Percentiles rank a stretch among this genome's conserved stretches.
phyloP scores from a whole-genome alignment of 2,797 vertebrate genomes.

The Artibeus lituratus region DNA sequence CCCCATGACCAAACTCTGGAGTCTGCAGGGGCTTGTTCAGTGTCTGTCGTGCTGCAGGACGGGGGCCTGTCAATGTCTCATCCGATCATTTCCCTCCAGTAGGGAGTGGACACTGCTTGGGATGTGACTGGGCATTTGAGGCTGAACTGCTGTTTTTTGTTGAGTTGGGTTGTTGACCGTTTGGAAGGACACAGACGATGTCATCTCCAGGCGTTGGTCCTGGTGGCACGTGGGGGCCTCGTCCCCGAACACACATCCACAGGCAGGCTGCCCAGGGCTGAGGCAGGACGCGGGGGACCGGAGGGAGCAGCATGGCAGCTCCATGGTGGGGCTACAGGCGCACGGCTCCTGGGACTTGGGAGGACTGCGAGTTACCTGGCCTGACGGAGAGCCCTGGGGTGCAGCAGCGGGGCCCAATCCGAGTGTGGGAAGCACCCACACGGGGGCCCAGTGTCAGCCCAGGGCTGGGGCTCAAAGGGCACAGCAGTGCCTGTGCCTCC shows the following conservation, averaged over 20 bases:
- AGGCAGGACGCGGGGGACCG: background rate
- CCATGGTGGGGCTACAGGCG: background rate
- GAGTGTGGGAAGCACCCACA: background rate
- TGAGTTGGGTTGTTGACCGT: background rate
- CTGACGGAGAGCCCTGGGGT: background rate
- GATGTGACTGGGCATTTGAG: background rate
- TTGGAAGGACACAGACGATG: background rate
- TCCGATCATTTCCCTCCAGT: background rate
- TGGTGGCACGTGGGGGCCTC: background rate
- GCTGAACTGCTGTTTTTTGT: background rate
- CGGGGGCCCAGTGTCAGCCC: background rate
- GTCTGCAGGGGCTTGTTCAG: background rate
- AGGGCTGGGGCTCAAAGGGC: background rate
- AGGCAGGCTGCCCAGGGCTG: accelerated
- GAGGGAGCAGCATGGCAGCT: background rate
- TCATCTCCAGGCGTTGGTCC: background rate
- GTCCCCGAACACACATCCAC: accelerated
- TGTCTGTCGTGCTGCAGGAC: background rate
- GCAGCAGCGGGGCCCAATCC: background rate
- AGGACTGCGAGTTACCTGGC: background rate
- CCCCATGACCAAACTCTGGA: background rate
- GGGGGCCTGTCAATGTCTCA: background rate
- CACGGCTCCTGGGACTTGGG: background rate
- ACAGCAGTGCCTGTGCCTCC: background rate
- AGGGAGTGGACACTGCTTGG: background rate